Percentiles rank a stretch among this genome's conserved stretches.
Conservation (phyloP, 1,140 invertebrate species). For the Aphelinus atriplicis region DNA sequence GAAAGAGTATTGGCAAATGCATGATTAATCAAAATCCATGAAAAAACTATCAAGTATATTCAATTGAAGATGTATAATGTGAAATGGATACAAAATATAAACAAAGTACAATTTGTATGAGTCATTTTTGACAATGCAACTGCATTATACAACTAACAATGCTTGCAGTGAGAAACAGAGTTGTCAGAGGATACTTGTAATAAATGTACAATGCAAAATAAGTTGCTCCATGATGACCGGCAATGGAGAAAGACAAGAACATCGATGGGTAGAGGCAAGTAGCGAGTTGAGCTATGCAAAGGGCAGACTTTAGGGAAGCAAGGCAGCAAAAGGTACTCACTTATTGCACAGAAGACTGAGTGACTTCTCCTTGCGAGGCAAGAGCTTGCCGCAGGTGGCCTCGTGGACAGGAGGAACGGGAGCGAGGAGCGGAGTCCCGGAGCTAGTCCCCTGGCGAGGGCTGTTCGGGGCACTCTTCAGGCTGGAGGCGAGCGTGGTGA, state of each 20-base stretch:
- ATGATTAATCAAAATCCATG: slow-evolving; percentile 20
- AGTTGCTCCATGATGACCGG: too few relatives aligned
- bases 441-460: slow-evolving; percentile 18
- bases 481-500: slow-evolving; percentile 67
- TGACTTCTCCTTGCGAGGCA: slow-evolving; percentile 69
- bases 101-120: too few relatives aligned
- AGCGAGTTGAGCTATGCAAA: too few relatives aligned
- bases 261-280: too few relatives aligned
- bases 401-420: slow-evolving; percentile 23
- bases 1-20: too few relatives aligned
- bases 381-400: slow-evolving; percentile 36
- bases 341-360: slow-evolving; percentile 70
- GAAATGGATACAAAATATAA: background rate
- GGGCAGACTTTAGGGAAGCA: too few relatives aligned
- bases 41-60: slow-evolving; percentile 5
- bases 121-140: too few relatives aligned
- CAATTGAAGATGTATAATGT: background rate
- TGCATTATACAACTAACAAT: too few relatives aligned
- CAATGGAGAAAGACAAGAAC: too few relatives aligned
- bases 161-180: too few relatives aligned
- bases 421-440: background rate
- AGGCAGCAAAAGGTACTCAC: slow-evolving; percentile 51
- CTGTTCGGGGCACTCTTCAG: slow-evolving; percentile 59
- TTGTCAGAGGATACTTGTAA: too few relatives aligned
- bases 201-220: too few relatives aligned